Conservation (phyloP, 2,113 vertebrate genomes). For the Sterrhoptilus dennistouni region DNA sequence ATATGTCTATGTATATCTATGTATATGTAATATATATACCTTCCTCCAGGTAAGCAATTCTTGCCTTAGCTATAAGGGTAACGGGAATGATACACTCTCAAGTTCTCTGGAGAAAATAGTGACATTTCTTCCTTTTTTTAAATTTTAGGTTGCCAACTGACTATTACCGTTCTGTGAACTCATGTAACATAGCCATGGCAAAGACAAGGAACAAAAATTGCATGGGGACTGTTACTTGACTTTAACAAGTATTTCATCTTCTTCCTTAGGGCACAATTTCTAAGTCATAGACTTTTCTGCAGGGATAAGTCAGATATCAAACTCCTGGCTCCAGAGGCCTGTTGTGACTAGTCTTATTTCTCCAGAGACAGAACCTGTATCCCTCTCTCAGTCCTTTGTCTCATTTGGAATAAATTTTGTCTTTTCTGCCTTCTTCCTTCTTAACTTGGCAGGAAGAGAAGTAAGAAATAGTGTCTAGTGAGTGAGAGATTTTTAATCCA, state of each 20-base stretch:
- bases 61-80: neutral
- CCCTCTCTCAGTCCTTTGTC: neutral
- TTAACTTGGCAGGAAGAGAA: neutral
- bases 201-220: neutral
- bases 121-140: neutral
- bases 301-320: neutral
- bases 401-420: neutral
- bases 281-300: neutral
- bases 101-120: neutral
- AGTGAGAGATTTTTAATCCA: neutral
- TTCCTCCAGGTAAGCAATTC: neutral
- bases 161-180: neutral
- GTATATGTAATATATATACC: neutral
- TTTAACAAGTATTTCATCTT: neutral
- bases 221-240: neutral
- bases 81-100: neutral
- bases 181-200: neutral
- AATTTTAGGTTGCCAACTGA: neutral
- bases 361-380: neutral
- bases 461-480: neutral
- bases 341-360: conserved; percentile 22
- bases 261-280: neutral
- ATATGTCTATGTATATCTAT: fast-evolving
- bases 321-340: neutral
- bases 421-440: neutral